Evolutionary conservation across 92 coral and sea anemone genomes (phyloP), one percentile per base, ranked within the genome.

Genomic region (Epizoanthus rinbou): DNA sequence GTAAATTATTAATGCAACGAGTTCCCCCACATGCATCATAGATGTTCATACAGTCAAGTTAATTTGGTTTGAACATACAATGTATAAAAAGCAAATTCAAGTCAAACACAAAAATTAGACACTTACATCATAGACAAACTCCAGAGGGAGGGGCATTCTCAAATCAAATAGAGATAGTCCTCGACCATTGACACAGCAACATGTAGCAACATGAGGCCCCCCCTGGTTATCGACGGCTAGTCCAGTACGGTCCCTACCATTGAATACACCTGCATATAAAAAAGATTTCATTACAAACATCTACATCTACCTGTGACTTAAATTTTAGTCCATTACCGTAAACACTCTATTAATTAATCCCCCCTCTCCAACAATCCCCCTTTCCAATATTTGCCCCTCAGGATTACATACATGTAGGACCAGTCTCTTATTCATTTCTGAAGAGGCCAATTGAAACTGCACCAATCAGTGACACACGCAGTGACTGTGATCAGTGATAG

Each of bases 161-260:
- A 93, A 91, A 70, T 93, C 98, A 79, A 93, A 91, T 47, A 91
- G 76, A 18, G 93, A 92, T 25, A 93, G 80, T n/a, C 98, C 98
- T 28, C 91, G 92, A 17, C 98, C 98, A 91, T 93, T 91, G 5
- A 91, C 93, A 78, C 91, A 93, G 59, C 93, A 83, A 74, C 93
- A 88, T 7, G 91, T 90, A 19, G 91, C 98, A 33, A 93, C 67
- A 75, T 93, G 88, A 47, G 98, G 95, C 1, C 91, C 90, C 23
- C 89, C 72, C 57, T 86, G 93, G 14, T n/a, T 3, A 80, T 88
- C 94, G 9, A 91, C 93, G 22, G 98, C 98, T 69, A 93, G 85
- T 1, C 93, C 98, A 53, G 98, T 93, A 31, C 98, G 85, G 82
- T 93, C 95, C 37, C 91, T 87, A 57, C 98, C 98, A 87, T 91